These are phyloP conservation scores for Helicoverpa assulta DNA, from an alignment of 2,888 invertebrate species.

Conservation along the genomic window DNA sequence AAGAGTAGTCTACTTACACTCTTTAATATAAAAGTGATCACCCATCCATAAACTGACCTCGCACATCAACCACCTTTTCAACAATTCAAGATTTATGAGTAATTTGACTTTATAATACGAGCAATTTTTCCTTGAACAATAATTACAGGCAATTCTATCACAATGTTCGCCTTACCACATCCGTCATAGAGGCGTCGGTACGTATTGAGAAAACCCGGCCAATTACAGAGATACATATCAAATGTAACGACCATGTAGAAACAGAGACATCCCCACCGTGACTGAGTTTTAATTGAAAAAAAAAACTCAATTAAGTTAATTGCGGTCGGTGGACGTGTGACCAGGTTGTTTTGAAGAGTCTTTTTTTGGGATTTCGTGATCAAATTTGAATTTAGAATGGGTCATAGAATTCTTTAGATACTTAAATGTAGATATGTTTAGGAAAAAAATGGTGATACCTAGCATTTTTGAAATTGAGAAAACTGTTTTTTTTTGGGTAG, in stretches of 20 bases:
- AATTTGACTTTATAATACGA: neutral
- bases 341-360: slow-evolving; percentile 56
- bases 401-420: neutral
- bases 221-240: slow-evolving; percentile 79
- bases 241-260: slow-evolving; percentile 55
- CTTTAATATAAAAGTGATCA: neutral
- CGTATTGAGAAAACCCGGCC: slow-evolving; percentile 66
- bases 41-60: neutral
- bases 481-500: no score
- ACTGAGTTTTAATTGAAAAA: slow-evolving; percentile 66
- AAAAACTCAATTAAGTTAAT: slow-evolving; percentile 79
- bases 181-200: slow-evolving; percentile 48
- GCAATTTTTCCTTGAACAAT: neutral
- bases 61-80: neutral
- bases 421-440: neutral
- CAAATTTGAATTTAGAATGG: neutral
- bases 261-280: slow-evolving; percentile 73
- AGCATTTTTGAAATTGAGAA: no score
- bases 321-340: slow-evolving; percentile 74
- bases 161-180: slow-evolving; percentile 35
- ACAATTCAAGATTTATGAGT: neutral
- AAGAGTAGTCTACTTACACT: neutral
- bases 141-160: slow-evolving; percentile 23
- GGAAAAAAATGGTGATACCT: no score
- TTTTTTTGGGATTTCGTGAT: slow-evolving; percentile 51